Conservation (phyloP, 2,113 vertebrate genomes). For the Phyllostomus discolor region DNA sequence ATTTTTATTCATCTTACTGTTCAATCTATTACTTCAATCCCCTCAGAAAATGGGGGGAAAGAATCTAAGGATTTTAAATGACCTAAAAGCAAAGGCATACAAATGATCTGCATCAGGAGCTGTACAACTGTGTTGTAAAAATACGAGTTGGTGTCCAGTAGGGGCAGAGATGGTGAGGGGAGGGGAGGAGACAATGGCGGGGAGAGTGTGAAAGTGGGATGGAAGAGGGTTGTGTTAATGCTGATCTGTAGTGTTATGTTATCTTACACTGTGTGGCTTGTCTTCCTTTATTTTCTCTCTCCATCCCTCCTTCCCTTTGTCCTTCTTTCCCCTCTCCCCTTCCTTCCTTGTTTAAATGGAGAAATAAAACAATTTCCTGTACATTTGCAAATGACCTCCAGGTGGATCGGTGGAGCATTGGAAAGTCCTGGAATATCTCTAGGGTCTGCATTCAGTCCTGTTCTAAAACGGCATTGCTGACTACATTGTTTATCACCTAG, state of each 20-base stretch:
- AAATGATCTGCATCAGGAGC: background rate
- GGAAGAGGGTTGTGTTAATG: background rate
- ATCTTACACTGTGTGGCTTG: background rate
- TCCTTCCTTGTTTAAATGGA: background rate
- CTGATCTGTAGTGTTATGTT: background rate
- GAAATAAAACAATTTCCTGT: background rate
- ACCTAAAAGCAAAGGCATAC: constrained; percentile 6
- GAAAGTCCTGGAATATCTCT: background rate
- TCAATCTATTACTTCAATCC: constrained; percentile 48
- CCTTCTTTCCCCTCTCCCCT: background rate
- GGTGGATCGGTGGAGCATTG: background rate
- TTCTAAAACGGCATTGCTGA: background rate
- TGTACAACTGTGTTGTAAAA: background rate
- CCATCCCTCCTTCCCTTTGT: background rate
- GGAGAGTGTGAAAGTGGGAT: background rate
- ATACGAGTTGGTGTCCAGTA: background rate
- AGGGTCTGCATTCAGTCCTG: background rate
- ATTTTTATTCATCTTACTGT: constrained; percentile 52
- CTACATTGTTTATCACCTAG: background rate
- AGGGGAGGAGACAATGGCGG: background rate
- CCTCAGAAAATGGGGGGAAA: background rate
- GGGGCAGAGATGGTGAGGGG: background rate
- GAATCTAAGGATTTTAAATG: background rate
- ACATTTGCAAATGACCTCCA: background rate
- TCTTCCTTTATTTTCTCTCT: background rate